phyloP scores from a whole-genome alignment of 2,888 invertebrate species.

The Leptinotarsa haldemani region DNA sequence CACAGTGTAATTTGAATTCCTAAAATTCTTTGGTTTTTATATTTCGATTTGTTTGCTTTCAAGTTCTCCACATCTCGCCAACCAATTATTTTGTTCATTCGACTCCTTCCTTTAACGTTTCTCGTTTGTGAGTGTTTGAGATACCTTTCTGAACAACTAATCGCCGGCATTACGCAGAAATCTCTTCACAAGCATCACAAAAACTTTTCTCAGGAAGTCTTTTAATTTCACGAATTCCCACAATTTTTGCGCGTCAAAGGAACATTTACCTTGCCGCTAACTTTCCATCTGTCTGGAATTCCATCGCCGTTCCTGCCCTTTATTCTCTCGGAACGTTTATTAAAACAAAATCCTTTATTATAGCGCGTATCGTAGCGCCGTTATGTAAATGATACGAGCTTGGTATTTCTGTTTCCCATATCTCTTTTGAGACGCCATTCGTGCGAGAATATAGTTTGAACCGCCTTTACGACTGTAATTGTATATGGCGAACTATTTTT shows the following conservation, averaged over 20 bases:
- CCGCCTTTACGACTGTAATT: slow-evolving; percentile 47
- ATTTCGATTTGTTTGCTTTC: no score
- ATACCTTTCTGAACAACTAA: slow-evolving; percentile 4
- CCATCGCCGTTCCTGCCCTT: not conserved
- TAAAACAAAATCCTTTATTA: slow-evolving; percentile 47
- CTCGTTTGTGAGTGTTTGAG: not conserved
- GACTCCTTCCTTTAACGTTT: not conserved
- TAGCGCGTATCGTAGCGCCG: slow-evolving; percentile 35
- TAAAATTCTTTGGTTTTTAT: no score
- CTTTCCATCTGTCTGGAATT: slow-evolving; percentile 1
- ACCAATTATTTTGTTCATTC: not conserved
- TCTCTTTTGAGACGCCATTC: slow-evolving; percentile 41
- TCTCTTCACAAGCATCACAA: not conserved
- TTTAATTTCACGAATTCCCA: slow-evolving; percentile 6
- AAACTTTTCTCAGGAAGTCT: not conserved
- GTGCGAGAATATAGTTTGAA: slow-evolving; percentile 46
- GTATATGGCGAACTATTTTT: not conserved
- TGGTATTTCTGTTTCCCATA: slow-evolving; percentile 39
- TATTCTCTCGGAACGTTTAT: slow-evolving; percentile 35
- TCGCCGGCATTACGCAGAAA: not conserved
- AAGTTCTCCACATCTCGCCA: not conserved
- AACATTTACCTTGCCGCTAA: slow-evolving; percentile 1
- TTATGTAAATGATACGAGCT: slow-evolving; percentile 48
- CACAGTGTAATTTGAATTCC: no score
- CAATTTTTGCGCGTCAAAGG: slow-evolving; percentile 16